A percentile compares a stretch with the other conserved stretches of the same genome.
Evolutionary conservation across 1,140 invertebrate species (phyloP).

Genomic region (Drosophila obscura): DNA sequence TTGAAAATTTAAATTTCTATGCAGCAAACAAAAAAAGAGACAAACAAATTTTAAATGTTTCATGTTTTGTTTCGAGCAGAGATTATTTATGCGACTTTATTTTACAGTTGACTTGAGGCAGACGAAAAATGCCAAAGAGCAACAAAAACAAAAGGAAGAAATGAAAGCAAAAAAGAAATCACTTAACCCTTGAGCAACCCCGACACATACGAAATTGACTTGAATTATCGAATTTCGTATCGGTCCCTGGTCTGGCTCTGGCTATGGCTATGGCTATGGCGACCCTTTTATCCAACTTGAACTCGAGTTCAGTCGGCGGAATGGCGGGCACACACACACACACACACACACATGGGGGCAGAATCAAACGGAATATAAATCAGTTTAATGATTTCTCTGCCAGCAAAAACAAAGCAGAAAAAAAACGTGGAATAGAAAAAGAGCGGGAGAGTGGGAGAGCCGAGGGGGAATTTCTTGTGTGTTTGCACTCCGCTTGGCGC

Average conservation of each 20-base stretch:
- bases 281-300: constrained; percentile 72
- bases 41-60: constrained; percentile 46
- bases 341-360: constrained; percentile 28
- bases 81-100: constrained; percentile 67
- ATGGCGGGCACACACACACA: constrained; percentile 19
- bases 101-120: constrained; percentile 64
- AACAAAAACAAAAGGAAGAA: constrained; percentile 19
- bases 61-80: constrained; percentile 11
- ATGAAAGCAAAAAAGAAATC: constrained; percentile 65
- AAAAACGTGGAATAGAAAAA: constrained; percentile 9
- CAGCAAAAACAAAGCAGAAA: constrained; percentile 53
- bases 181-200: constrained; percentile 71
- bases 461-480: neutral
- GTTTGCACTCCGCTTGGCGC: constrained; percentile 61
- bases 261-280: constrained; percentile 8
- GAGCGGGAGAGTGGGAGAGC: neutral
- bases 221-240: constrained; percentile 72
- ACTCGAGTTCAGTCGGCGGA: constrained; percentile 62
- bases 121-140: constrained; percentile 10
- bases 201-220: constrained; percentile 74
- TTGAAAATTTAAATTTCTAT: constrained; percentile 34
- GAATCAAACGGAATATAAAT: constrained; percentile 76
- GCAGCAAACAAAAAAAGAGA: neutral
- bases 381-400: constrained; percentile 73
- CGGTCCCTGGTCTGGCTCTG: too few species aligned